Evolutionary conservation across 2,113 vertebrate genomes (phyloP).

Genomic region (Empidonax traillii): DNA sequence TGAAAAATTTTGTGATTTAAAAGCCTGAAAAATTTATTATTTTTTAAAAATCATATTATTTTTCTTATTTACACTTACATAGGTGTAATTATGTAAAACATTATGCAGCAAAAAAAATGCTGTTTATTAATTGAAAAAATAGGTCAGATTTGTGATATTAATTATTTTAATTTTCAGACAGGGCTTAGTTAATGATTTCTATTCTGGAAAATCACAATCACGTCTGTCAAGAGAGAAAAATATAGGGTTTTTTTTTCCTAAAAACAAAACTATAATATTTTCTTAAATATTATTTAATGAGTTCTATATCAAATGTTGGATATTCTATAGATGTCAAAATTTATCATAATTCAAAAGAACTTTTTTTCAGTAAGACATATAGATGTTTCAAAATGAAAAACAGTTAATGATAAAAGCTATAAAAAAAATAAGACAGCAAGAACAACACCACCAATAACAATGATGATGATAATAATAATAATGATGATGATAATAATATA

Average conservation of each 20-base stretch:
- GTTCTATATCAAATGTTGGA: neutral
- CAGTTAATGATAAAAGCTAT: neutral
- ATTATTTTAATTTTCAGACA: neutral
- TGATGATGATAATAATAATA: too few relatives aligned
- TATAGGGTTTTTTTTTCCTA: neutral
- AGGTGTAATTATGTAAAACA: neutral
- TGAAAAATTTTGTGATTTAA: neutral
- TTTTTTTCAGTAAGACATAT: neutral
- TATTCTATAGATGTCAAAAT: neutral
- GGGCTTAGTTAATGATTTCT: neutral
- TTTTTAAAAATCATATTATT: neutral
- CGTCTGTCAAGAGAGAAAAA: neutral
- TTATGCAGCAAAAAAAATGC: neutral
- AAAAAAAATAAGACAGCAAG: neutral
- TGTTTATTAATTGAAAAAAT: neutral
- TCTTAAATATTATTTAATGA: neutral
- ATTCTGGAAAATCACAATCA: neutral
- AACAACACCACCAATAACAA: neutral
- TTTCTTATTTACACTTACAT: neutral
- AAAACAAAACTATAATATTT: rapidly evolving
- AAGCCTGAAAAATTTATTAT: neutral
- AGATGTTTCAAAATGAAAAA: neutral
- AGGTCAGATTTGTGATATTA: neutral
- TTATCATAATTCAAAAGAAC: neutral
- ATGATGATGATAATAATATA: neutral